Percentiles rank a stretch among this genome's conserved stretches.
phyloP scores from a whole-genome alignment of 2,113 vertebrate species.

The Callionymus lyra region DNA sequence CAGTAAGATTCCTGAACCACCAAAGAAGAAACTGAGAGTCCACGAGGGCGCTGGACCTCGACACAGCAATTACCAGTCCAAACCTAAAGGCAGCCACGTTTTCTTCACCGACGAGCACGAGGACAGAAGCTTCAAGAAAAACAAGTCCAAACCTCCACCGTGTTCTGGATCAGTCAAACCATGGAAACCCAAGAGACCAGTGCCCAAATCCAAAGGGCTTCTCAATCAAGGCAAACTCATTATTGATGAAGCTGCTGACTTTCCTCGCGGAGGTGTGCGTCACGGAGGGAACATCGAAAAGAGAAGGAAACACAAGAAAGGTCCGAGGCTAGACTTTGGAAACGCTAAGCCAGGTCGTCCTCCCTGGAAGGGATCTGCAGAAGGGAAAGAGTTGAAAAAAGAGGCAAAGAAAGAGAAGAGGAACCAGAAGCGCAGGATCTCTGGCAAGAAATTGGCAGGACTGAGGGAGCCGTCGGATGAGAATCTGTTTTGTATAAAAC shows the following conservation, averaged over 20 bases:
- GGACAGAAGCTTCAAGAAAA: constrained; percentile 13
- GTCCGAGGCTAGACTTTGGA: neutral
- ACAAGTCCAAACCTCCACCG: constrained; percentile 11
- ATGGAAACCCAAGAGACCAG: constrained; percentile 57
- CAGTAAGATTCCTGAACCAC: constrained; percentile 24
- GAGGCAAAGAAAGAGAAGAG: constrained; percentile 22
- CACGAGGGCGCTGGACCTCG: constrained; percentile 1
- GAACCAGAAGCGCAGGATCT: neutral
- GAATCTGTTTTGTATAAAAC: constrained; percentile 67
- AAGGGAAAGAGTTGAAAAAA: constrained; percentile 3
- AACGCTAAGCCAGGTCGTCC: constrained; percentile 2
- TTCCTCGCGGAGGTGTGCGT: constrained; percentile 42
- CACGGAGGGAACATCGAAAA: neutral
- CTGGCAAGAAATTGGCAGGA: constrained; percentile 2
- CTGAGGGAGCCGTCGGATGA: constrained; percentile 46
- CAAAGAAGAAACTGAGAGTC: constrained; percentile 55
- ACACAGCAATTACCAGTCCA: constrained; percentile 19
- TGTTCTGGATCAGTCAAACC: constrained; percentile 25
- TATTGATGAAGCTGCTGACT: constrained; percentile 32
- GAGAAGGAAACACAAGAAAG: constrained; percentile 12
- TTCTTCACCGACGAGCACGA: constrained; percentile 19
- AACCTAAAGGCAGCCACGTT: constrained; percentile 18
- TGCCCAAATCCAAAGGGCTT: constrained; percentile 24
- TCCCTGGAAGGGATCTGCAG: neutral
- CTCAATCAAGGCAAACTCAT: neutral